A percentile compares a stretch with the other conserved stretches of the same genome.
phyloP scores from a whole-genome alignment of 2,113 vertebrate genomes.

The Nerophis ophidion region DNA sequence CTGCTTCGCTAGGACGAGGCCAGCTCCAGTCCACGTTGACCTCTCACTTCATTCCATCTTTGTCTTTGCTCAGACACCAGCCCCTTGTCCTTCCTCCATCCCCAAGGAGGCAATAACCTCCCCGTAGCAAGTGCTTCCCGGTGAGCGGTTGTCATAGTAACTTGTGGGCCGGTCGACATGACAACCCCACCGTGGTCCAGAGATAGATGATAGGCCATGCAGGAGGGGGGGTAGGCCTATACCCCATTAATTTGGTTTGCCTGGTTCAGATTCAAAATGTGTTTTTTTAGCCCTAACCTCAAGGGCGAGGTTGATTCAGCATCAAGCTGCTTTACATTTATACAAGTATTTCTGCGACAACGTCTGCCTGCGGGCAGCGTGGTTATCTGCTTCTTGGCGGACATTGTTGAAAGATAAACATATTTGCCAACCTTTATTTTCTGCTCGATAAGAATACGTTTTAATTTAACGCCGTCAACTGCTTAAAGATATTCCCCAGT shows the following conservation, averaged over 20 bases:
- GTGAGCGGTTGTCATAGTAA: conserved; percentile 74
- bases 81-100: conserved; percentile 57
- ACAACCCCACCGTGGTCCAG: conserved; percentile 70
- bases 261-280: conserved; percentile 55
- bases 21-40: conserved; percentile 36
- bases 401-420: background rate
- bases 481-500: background rate
- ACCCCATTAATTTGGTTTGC: conserved; percentile 61
- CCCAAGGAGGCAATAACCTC: conserved; percentile 71
- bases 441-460: background rate
- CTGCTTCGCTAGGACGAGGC: conserved; percentile 22
- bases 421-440: background rate
- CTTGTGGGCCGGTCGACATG: conserved; percentile 68
- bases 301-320: conserved; percentile 23
- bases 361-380: background rate
- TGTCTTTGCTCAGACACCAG: conserved; percentile 49
- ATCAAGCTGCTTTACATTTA: conserved; percentile 46
- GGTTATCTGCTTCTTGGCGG: background rate
- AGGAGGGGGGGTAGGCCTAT: conserved; percentile 51
- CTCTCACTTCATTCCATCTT: conserved; percentile 53
- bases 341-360: conserved; percentile 42
- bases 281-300: conserved; percentile 10
- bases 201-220: conserved; percentile 66
- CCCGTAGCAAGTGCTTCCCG: conserved; percentile 61
- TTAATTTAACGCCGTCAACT: background rate